Evolutionary conservation across 2,797 vertebrate species (phyloP).

Genomic region (Taeniopygia guttata): DNA sequence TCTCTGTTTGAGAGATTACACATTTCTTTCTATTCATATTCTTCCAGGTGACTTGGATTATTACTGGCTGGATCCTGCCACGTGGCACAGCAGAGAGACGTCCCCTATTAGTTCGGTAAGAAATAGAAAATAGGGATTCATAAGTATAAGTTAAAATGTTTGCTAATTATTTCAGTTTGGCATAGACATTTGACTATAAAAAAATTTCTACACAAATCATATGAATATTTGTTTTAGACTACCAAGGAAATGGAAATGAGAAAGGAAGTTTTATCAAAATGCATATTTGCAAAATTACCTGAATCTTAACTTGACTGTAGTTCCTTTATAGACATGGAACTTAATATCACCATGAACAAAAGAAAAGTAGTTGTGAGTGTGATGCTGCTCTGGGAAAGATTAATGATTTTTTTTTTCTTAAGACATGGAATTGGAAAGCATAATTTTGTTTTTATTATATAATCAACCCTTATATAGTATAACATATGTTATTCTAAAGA

Average conservation of each 20-base stretch:
- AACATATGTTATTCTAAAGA: neutral
- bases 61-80: conserved; percentile 93
- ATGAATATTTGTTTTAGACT: neutral
- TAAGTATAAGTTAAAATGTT: neutral
- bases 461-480: neutral
- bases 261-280: neutral
- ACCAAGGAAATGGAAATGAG: neutral
- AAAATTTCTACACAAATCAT: neutral
- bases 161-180: neutral
- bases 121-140: neutral
- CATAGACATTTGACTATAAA: neutral
- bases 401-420: neutral
- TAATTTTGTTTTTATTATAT: neutral
- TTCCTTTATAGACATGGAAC: neutral
- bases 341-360: neutral
- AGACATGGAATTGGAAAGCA: neutral
- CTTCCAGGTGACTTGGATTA: conserved; percentile 95
- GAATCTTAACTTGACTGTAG: neutral
- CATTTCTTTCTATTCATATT: conserved; percentile 41
- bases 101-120: conserved; percentile 84
- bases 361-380: neutral
- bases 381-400: neutral
- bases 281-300: neutral
- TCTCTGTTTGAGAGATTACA: conserved; percentile 36
- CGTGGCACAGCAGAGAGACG: conserved; percentile 93